Evolutionary conservation across 2,113 vertebrate species (phyloP), one percentile per base, ranked within the genome.

Genomic region (Phycodurus eques): DNA sequence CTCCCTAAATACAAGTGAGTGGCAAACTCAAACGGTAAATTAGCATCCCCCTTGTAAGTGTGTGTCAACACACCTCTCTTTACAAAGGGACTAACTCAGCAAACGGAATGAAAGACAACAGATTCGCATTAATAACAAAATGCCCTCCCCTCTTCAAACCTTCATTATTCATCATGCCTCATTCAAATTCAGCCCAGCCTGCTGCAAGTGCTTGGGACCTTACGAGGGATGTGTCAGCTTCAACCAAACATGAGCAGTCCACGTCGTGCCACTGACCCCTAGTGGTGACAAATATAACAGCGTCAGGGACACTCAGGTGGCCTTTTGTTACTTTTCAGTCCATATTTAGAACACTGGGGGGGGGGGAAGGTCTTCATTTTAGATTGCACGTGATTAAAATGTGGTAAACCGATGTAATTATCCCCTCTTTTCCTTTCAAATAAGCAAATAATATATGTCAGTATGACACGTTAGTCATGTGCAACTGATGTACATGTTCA

Each of bases 31-130:
- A 73, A 66, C 70, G 74, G 70, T 80, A 75, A 87, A 88, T 86
- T 80, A 77, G 64, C 70, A 75, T 73, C 57, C 70, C 1, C 10
- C 53, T 57, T 5, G 19, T 71, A 73, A 70, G 70, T 77, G 70
- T 77, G 76, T 87, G 86, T 89, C 85, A 87, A 88, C 84, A 82
- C 75, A 78, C 81, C 72, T 85, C 76, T 66, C 27, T 83, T 86
- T 80, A 78, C 84, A 85, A 77, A 84, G 69, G 73, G 71, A 84
- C 84, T 69, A 78, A 84, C 80, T 81, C 68, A 66, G 76, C 69
- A 78, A 74, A 75, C 70, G 72, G 79, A 88, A 85, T 80, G 64
- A 89, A 87, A 89, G 85, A 87, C 86, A 88, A 90, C 86, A 88
- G 78, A 83, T 79, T 86, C 70, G 74, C 81, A 87, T 83, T 85